Percentiles rank a stretch among this genome's conserved stretches.
phyloP scores from a whole-genome alignment of 2,888 invertebrate species.

The Aphrophora alni region DNA sequence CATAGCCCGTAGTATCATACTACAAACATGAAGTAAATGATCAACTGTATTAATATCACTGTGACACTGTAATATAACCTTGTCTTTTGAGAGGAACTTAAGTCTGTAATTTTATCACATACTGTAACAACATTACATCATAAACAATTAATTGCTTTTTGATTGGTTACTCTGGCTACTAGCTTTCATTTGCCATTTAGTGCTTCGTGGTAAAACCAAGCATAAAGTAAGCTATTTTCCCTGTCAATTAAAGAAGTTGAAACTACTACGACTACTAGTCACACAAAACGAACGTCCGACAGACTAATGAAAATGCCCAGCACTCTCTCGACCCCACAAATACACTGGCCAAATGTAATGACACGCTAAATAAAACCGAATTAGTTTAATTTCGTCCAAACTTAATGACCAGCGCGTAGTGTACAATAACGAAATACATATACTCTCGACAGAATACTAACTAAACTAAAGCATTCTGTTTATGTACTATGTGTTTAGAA shows the following conservation, averaged over 20 bases:
- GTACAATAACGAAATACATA: not conserved
- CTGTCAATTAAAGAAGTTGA: not conserved
- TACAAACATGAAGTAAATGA: too few relatives aligned
- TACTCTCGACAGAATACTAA: not conserved
- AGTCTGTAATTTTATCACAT: not conserved
- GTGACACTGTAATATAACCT: too few relatives aligned
- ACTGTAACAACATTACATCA: not conserved
- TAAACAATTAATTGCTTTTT: slow-evolving; percentile 4
- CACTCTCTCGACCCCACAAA: slow-evolving; percentile 14
- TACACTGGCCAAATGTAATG: slow-evolving; percentile 34
- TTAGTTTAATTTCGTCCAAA: slow-evolving; percentile 41
- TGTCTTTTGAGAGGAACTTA: not conserved
- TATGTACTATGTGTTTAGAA: not conserved
- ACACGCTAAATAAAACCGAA: slow-evolving; percentile 42
- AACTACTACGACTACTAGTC: not conserved
- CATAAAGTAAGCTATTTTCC: not conserved
- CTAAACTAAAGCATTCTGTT: not conserved
- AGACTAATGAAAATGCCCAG: slow-evolving; percentile 33
- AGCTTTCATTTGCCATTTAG: not conserved
- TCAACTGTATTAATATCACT: too few relatives aligned
- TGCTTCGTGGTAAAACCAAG: not conserved
- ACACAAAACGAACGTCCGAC: not conserved
- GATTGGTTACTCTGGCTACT: not conserved
- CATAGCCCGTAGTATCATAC: too few relatives aligned
- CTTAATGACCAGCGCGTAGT: slow-evolving; percentile 6